phyloP scores from a whole-genome alignment of 2,113 vertebrate genomes.

The Bufo bufo region DNA sequence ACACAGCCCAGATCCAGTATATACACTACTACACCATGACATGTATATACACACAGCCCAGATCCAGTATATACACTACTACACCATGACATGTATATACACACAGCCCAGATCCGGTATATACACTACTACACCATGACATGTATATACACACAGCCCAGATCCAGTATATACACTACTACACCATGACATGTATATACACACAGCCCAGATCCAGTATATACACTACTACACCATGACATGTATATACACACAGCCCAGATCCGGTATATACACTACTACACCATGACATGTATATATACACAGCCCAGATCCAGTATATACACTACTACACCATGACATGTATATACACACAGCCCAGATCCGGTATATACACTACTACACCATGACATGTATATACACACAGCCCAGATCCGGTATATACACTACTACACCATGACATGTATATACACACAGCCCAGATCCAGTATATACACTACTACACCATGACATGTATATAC shows the following conservation, averaged over 20 bases:
- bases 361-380: no score
- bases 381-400: no score
- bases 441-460: no score
- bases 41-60: background rate
- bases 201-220: background rate
- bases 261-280: background rate
- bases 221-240: background rate
- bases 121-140: background rate
- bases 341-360: no score
- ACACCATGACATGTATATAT: background rate
- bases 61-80: background rate
- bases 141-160: background rate
- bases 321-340: background rate
- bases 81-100: background rate
- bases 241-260: background rate
- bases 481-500: no score
- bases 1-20: no score
- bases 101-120: background rate
- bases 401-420: no score
- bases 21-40: background rate
- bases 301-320: background rate
- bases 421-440: no score
- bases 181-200: conserved; percentile 14
- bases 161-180: background rate
- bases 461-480: no score